phyloP scores from a whole-genome alignment of 1,140 invertebrate species.

The Drosophila mayri region DNA sequence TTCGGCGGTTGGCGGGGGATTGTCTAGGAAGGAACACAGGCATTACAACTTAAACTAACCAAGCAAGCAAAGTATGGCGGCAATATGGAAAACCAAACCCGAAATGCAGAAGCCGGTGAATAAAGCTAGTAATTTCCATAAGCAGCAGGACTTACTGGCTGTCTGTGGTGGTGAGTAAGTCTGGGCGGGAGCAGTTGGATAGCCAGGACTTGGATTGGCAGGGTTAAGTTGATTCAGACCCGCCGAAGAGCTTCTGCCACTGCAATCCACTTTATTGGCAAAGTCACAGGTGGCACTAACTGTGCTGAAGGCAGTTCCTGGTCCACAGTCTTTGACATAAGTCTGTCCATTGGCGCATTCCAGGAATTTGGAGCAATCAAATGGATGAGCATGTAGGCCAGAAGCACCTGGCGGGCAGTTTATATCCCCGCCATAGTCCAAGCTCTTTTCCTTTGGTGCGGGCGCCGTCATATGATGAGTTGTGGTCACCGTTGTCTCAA shows the following conservation, averaged over 20 bases:
- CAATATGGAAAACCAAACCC: constrained; percentile 8
- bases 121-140: neutral
- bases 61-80: constrained; percentile 8
- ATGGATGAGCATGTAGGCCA: constrained; percentile 87
- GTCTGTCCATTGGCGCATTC: constrained; percentile 88
- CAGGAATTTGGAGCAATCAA: constrained; percentile 88
- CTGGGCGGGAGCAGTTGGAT: neutral
- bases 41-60: constrained; percentile 60
- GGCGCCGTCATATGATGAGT: neutral
- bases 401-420: constrained; percentile 85
- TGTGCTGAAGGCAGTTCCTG: constrained; percentile 89
- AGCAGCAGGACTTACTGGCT: constrained; percentile 6
- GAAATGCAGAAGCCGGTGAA: constrained; percentile 55
- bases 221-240: neutral
- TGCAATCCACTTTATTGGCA: constrained; percentile 87
- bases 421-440: neutral
- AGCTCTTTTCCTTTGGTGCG: neutral
- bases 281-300: constrained; percentile 87
- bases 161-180: constrained; percentile 1
- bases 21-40: constrained; percentile 48
- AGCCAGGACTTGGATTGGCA: neutral
- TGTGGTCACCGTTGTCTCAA: constrained; percentile 5
- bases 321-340: constrained; percentile 88
- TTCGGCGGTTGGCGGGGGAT: constrained; percentile 38
- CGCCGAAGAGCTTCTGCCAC: neutral